A percentile compares a stretch with the other conserved stretches of the same genome.
These are phyloP conservation scores for Resseliella maxima DNA, from an alignment of 2,888 invertebrate species.

Conservation along the genomic window DNA sequence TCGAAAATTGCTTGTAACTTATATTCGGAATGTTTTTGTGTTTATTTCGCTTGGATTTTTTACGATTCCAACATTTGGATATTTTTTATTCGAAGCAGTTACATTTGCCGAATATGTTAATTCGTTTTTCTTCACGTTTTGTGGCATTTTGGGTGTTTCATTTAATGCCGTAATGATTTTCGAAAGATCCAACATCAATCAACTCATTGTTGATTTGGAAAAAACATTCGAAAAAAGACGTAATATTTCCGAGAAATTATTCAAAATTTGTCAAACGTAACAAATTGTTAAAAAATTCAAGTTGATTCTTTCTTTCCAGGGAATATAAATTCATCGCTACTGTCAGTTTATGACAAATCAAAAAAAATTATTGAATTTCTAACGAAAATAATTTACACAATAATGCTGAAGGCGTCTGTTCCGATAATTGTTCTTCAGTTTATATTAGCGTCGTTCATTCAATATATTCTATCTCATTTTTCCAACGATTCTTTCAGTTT, in stretches of 20 bases:
- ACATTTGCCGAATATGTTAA: slow-evolving; percentile 14
- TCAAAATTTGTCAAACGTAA: too few species aligned
- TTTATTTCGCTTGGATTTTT: background rate
- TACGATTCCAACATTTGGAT: background rate
- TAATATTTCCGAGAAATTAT: too few species aligned
- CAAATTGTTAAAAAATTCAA: too few species aligned
- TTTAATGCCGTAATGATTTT: background rate
- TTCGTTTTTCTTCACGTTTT: slow-evolving; percentile 11
- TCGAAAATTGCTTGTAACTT: too few species aligned
- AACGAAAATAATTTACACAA: background rate
- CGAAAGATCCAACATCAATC: background rate
- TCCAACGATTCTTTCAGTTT: background rate
- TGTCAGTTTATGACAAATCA: background rate
- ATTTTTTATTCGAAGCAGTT: background rate
- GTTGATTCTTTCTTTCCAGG: background rate
- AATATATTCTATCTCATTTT: background rate
- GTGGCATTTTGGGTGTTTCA: background rate
- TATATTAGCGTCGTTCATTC: background rate
- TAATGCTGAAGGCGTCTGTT: background rate
- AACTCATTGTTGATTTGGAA: background rate
- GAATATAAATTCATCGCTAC: background rate
- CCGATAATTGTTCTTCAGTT: slow-evolving; percentile 20
- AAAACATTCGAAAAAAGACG: background rate
- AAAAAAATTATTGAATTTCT: background rate
- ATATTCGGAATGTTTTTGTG: background rate